Percentiles rank a stretch among this genome's conserved stretches.
Evolutionary conservation across 1,140 invertebrate species (phyloP).

Genomic region (Arion vulgaris): DNA sequence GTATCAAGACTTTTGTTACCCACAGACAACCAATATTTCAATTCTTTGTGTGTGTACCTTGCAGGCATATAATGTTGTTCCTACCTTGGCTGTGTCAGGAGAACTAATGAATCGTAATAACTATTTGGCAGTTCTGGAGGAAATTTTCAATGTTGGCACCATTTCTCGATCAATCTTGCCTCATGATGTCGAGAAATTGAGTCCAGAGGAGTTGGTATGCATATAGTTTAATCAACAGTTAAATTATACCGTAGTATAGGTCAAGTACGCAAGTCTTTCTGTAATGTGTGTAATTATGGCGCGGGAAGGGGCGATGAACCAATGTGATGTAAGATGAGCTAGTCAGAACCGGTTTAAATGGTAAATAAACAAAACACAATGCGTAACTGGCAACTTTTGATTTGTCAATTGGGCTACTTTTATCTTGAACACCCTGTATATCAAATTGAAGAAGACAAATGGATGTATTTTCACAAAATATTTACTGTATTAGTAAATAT

Average conservation of each 20-base stretch:
- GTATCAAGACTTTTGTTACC: too few relatives aligned
- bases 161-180: conserved; percentile 57
- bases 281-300: neutral
- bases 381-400: too few relatives aligned
- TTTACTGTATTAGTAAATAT: too few relatives aligned
- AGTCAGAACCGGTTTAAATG: neutral
- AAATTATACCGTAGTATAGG: too few relatives aligned
- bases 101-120: conserved; percentile 71
- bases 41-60: too few relatives aligned
- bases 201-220: conserved; percentile 64
- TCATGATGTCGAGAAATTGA: conserved; percentile 55
- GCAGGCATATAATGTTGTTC: conserved; percentile 68
- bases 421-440: too few relatives aligned
- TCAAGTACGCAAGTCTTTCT: too few relatives aligned
- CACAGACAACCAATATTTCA: too few relatives aligned
- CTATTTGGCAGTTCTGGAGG: conserved; percentile 67
- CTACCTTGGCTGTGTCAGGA: conserved; percentile 66
- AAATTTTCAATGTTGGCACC: conserved; percentile 67
- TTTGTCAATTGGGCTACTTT: too few relatives aligned
- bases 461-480: too few relatives aligned
- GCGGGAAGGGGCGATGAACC: neutral
- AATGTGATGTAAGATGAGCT: neutral
- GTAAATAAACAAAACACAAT: neutral
- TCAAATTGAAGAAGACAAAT: too few relatives aligned
- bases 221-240: neutral